Evolutionary conservation across 2,888 invertebrate species (phyloP), one percentile per base, ranked within the genome.

Genomic region (Cosmia trapezina): DNA sequence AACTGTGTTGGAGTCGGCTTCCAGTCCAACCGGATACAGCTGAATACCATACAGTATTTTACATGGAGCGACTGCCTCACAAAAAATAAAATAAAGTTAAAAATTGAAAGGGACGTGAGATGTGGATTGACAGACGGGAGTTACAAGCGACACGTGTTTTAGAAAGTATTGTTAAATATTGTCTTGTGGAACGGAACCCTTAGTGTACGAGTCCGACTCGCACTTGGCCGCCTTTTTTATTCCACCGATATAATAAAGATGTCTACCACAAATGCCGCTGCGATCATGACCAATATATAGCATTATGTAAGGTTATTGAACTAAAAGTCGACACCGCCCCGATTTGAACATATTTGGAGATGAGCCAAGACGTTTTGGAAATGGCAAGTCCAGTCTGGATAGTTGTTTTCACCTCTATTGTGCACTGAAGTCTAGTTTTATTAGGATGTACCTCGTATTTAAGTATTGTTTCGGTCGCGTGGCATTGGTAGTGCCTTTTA

Each of bases 361-460:
- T 12, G 2, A 41, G 90, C 92, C 93, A 93, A 88, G 72, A 73
- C 76, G 85, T 85, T 88, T 88, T 80, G 80, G 81, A 87, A 89
- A 88, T 88, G 85, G 69, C 84, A 79, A 60, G 77, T 89, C 85
- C 84, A 85, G 88, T 74, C 86, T 85, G 87, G 84, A 88, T 63
- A 61, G 60, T 67, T 22, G 56, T 65, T 28, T 56, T 22, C 68
- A 73, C 14, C 53, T 63, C 22, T 66, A 62, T 60, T 69, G 68
- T 74, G 41, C 43, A 14, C 41, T 62, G 45, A 51, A 51, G 37
- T 67, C 43, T 70, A 59, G 41, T 41, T 61, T 61, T 57, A 56
- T 33, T 22, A 19, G 17, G 43, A 1, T 28, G 12, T 3, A 14
- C 8, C 11, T 73, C 2, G 5, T 43, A 43, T 22, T 14, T 33